Evolutionary conservation across 2,797 vertebrate species (phyloP).

Genomic region (Micromesistius poutassou): DNA sequence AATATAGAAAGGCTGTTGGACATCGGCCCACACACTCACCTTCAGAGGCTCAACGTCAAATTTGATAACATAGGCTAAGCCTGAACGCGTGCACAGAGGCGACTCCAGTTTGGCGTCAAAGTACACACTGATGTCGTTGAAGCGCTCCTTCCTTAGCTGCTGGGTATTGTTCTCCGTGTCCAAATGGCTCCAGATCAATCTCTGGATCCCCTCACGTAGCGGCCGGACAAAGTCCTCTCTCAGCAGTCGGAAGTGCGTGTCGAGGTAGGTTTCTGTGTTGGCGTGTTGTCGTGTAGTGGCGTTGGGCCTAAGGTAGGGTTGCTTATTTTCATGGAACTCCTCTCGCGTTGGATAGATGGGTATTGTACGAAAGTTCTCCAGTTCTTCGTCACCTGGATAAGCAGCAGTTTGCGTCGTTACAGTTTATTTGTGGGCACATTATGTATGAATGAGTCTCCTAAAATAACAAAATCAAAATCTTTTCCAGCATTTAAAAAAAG

Average conservation of each 20-base stretch:
- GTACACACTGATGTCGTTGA: conserved; percentile 88
- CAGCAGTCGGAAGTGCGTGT: conserved; percentile 91
- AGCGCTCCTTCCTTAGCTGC: conserved; percentile 68
- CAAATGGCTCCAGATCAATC: conserved; percentile 70
- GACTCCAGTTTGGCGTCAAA: conserved; percentile 75
- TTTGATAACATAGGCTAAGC: conserved; percentile 81
- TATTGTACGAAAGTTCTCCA: conserved; percentile 75
- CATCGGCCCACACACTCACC: conserved; percentile 51
- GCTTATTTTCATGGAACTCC: conserved; percentile 77
- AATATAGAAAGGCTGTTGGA: background rate
- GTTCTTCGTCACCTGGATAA: conserved; percentile 44
- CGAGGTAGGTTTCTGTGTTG: conserved; percentile 81
- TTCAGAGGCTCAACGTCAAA: conserved; percentile 80
- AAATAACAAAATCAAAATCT: background rate
- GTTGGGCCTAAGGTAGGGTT: conserved; percentile 85
- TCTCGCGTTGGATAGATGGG: conserved; percentile 83
- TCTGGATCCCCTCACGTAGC: conserved; percentile 85
- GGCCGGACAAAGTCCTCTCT: conserved; percentile 92
- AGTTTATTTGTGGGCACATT: background rate
- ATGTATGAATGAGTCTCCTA: background rate
- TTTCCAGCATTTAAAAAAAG: background rate
- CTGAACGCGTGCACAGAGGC: conserved; percentile 75
- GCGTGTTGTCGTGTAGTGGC: conserved; percentile 76
- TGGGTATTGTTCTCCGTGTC: conserved; percentile 42
- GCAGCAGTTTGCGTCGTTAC: background rate